Evolutionary conservation across 2,888 invertebrate genomes (phyloP).

Genomic region (Psylliodes chrysocephalus): DNA sequence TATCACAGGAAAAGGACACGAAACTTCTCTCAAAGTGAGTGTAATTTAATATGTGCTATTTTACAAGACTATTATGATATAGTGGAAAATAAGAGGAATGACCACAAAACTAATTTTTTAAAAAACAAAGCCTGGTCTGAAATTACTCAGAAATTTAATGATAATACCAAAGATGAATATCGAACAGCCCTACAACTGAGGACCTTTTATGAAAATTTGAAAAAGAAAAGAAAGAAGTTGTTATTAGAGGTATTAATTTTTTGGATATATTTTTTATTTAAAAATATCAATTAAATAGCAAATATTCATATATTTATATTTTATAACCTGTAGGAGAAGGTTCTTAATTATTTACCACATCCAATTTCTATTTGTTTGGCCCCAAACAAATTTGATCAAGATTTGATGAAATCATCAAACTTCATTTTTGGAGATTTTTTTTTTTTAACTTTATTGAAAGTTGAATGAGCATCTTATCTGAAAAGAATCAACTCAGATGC

Average conservation of each 20-base stretch:
- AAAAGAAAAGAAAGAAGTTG: constrained; percentile 25
- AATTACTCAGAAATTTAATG: constrained; percentile 32
- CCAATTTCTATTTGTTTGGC: no score
- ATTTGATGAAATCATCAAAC: no score
- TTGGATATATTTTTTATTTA: neutral
- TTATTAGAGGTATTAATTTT: constrained; percentile 8
- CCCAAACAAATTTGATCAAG: no score
- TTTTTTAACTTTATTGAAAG: no score
- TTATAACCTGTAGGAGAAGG: no score
- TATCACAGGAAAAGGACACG: constrained; percentile 27
- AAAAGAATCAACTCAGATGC: no score
- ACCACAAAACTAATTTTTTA: constrained; percentile 28
- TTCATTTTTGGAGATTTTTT: no score
- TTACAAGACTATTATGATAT: constrained; percentile 26
- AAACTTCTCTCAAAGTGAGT: constrained; percentile 25
- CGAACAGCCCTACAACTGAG: constrained; percentile 26
- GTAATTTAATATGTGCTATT: constrained; percentile 22
- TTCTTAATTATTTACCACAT: no score
- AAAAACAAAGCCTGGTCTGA: constrained; percentile 30
- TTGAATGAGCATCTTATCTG: no score
- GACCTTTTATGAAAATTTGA: constrained; percentile 33
- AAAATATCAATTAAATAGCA: no score
- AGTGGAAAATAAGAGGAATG: constrained; percentile 27
- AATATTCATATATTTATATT: no score
- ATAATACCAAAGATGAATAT: constrained; percentile 20